A percentile compares a stretch with the other conserved stretches of the same genome.
Evolutionary conservation across 2,888 invertebrate species (phyloP).

Genomic region (Ochropleura leucogaster): DNA sequence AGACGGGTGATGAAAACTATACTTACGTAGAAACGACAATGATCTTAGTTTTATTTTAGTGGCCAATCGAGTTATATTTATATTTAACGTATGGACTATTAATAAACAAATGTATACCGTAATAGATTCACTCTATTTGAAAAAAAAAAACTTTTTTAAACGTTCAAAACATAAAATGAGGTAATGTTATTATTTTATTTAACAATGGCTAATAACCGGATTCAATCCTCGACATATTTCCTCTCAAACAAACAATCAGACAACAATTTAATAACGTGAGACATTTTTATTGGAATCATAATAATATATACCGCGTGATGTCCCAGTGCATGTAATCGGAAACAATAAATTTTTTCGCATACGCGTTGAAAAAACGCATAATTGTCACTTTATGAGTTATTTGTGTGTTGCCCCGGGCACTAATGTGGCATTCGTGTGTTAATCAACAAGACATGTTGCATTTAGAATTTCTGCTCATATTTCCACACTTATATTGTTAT

Average conservation of each 20-base stretch:
- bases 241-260: slow-evolving; percentile 1
- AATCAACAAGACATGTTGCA: slow-evolving; percentile 70
- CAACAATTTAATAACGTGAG: slow-evolving; percentile 18
- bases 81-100: slow-evolving; percentile 39
- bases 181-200: not conserved
- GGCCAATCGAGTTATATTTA: slow-evolving; percentile 68
- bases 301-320: slow-evolving; percentile 23
- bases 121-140: slow-evolving; percentile 8
- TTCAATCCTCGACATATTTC: not conserved
- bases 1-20: slow-evolving; percentile 87
- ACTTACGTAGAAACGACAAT: slow-evolving; percentile 86
- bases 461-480: slow-evolving; percentile 38
- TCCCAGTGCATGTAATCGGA: slow-evolving; percentile 78
- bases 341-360: slow-evolving; percentile 83
- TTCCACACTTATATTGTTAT: slow-evolving; percentile 38
- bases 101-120: slow-evolving; percentile 40
- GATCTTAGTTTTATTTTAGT: slow-evolving; percentile 84
- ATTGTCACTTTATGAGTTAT: slow-evolving; percentile 85
- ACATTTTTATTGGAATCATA: slow-evolving; percentile 38
- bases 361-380: slow-evolving; percentile 76
- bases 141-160: not conserved
- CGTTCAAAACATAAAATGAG: not conserved
- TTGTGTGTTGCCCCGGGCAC: slow-evolving; percentile 74
- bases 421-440: slow-evolving; percentile 78
- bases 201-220: not conserved